phyloP scores from a whole-genome alignment of 1,140 invertebrate genomes.

The Drosophila nasuta region DNA sequence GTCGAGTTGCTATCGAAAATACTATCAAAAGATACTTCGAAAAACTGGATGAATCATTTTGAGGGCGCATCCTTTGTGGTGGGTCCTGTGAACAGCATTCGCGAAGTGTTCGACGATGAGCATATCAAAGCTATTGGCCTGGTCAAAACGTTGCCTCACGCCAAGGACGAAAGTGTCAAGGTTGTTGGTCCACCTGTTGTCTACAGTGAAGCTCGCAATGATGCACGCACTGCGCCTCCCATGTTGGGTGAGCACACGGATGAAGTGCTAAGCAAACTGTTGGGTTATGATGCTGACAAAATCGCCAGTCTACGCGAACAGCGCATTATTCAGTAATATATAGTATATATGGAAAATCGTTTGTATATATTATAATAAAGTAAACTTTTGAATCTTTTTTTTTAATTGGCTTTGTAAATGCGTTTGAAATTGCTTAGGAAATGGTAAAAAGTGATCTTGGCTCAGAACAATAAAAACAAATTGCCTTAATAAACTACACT shows the following conservation, averaged over 20 bases:
- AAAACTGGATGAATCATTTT: conserved; percentile 92
- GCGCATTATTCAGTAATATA: conserved; percentile 59
- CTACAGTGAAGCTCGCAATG: conserved; percentile 90
- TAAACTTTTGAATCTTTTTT: background rate
- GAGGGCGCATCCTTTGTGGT: conserved; percentile 92
- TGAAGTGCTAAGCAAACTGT: conserved; percentile 89
- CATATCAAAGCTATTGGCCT: conserved; percentile 92
- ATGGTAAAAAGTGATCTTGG: no score
- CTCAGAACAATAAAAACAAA: no score
- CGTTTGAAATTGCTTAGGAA: no score
- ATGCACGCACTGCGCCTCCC: conserved; percentile 91
- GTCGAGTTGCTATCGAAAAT: conserved; percentile 87
- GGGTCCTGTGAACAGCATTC: conserved; percentile 95
- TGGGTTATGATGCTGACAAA: conserved; percentile 87
- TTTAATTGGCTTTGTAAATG: background rate
- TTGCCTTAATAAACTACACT: no score
- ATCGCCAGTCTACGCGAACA: conserved; percentile 49
- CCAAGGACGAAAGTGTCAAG: conserved; percentile 89
- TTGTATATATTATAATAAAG: background rate
- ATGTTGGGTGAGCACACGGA: conserved; percentile 94
- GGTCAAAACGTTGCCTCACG: conserved; percentile 92
- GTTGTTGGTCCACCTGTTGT: conserved; percentile 94
- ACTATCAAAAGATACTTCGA: conserved; percentile 89
- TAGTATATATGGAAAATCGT: background rate
- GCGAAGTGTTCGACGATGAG: conserved; percentile 94